Evolutionary conservation across 2,113 vertebrate species (phyloP), one percentile per base, ranked within the genome.

Genomic region (Onychostoma macrolepis): DNA sequence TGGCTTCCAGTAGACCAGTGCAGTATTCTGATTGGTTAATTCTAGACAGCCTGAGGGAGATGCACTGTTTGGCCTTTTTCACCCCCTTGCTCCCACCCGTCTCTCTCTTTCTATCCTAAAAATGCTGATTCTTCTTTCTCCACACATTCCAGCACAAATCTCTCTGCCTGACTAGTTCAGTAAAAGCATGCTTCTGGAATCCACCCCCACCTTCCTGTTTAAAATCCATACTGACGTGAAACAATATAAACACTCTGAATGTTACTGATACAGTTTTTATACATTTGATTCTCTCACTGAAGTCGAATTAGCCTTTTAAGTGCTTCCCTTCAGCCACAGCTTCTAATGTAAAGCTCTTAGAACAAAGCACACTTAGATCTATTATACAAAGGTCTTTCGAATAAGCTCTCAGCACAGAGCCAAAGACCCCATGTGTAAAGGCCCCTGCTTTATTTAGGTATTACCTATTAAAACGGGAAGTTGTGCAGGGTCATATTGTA

Each of bases 111-210:
- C 61, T 36, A 58, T 86, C 43, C 30, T 28, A 50, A 87, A 80
- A 80, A 84, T 90, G 85, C 87, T 87, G 88, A 80, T 33, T 82
- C 77, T 84, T 36, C 88, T 88, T 88, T 88, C 88, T 80, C 58
- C 26, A 84, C 88, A 90, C 88, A 92, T 92, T 91, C 78, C 67
- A 67, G 84, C 71, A 91, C 91, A 91, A 92, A 93, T 61, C 24
- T 28, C n/a, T 67, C 43, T 48, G 48, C 67, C 38, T 78, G 86
- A 80, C 53, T 75, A 85, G 61, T 41, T 83, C 81, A 63, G 82
- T 83, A 75, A 89, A 92, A 85, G 91, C 88, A 72, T 85, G 74
- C 85, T 87, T 33, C 15, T 67, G 43, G 33, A 43, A 74, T 65
- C 58, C 61, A 80, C 67, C 43, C 86, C 86, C 50, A 87, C 26